Conservation (phyloP, 2,113 vertebrate genomes). For the Lamprotornis superbus region DNA sequence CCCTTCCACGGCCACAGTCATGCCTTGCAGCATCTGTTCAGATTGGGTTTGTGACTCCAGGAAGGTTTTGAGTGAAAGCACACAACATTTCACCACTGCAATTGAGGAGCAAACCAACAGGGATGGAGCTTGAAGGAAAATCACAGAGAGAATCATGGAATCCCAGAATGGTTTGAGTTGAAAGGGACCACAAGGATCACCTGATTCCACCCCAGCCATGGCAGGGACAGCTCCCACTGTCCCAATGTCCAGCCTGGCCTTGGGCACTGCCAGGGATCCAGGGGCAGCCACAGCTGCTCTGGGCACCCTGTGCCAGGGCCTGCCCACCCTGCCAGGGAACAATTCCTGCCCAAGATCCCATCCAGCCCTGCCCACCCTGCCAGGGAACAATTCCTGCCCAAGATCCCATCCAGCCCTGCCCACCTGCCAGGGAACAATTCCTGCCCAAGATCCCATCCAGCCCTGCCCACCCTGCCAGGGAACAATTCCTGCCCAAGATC, state of each 20-base stretch:
- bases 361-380: neutral
- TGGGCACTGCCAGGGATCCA: neutral
- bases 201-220: accelerated
- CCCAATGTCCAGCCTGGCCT: neutral
- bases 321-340: neutral
- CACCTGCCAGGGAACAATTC: neutral
- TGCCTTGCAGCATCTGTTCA: neutral
- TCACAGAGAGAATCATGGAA: neutral
- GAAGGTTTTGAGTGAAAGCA: neutral
- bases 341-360: neutral
- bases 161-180: neutral
- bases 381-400: neutral
- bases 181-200: accelerated
- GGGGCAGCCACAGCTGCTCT: neutral
- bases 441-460: neutral
- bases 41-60: neutral
- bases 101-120: neutral
- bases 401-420: neutral
- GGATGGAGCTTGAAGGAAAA: neutral
- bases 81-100: neutral
- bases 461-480: neutral
- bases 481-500: neutral
- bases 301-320: neutral
- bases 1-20: neutral
- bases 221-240: neutral